Percentiles rank a stretch among this genome's conserved stretches.
Conservation (phyloP, 2,888 invertebrate species). For the Dasypogon diadema region DNA sequence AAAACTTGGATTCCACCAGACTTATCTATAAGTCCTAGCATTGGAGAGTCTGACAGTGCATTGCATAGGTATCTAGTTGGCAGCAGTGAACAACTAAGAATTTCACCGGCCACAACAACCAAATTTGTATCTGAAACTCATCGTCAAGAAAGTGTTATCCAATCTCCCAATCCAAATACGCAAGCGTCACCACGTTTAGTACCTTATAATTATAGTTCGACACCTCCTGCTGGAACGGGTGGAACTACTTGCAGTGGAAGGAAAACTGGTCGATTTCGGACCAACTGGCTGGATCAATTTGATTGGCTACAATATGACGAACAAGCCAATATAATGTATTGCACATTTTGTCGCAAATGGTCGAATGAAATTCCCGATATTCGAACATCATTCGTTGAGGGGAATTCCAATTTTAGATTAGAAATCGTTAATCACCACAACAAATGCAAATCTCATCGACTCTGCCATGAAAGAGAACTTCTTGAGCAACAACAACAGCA, state of each 20-base stretch:
- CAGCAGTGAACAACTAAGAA: slow-evolving; percentile 11
- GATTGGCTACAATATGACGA: slow-evolving; percentile 82
- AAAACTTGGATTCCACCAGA: slow-evolving; percentile 59
- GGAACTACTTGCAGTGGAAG: slow-evolving; percentile 59
- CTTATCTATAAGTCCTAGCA: slow-evolving; percentile 50
- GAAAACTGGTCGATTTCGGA: slow-evolving; percentile 77
- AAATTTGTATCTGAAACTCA: slow-evolving; percentile 53
- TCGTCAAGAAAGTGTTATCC: slow-evolving; percentile 58
- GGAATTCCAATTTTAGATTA: slow-evolving; percentile 80
- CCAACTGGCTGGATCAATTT: slow-evolving; percentile 77
- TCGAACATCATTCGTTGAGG: slow-evolving; percentile 83
- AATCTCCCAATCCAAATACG: slow-evolving; percentile 58
- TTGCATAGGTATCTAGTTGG: slow-evolving; percentile 55
- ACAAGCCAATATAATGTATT: slow-evolving; percentile 77
- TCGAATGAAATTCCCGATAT: slow-evolving; percentile 77
- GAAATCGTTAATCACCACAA: slow-evolving; percentile 85
- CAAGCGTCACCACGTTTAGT: slow-evolving; percentile 35
- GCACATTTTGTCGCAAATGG: slow-evolving; percentile 81
- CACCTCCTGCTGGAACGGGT: slow-evolving; percentile 12
- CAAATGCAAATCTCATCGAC: slow-evolving; percentile 81
- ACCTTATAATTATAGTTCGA: slow-evolving; percentile 23
- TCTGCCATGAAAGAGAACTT: slow-evolving; percentile 73
- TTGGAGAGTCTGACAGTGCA: slow-evolving; percentile 52
- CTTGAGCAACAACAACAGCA: slow-evolving; percentile 59
- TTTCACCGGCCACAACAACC: slow-evolving; percentile 36